Evolutionary conservation across 1,140 invertebrate genomes (phyloP), one percentile per base, ranked within the genome.

Genomic region (Ridgeia piscesae): DNA sequence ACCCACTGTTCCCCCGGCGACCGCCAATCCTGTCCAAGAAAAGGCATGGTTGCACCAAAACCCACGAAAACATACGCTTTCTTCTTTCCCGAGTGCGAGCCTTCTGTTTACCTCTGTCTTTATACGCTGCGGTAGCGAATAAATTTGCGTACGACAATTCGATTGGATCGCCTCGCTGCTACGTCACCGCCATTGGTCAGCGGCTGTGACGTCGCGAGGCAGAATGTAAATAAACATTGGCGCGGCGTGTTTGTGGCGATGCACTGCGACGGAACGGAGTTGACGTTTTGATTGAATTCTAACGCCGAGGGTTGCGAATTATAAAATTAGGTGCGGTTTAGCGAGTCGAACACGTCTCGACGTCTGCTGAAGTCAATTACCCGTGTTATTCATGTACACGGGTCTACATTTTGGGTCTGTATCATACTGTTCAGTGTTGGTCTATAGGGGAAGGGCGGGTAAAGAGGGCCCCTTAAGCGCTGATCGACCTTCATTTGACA

Each of bases 1-100:
- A 99, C 98, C 99, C 99, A 99, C 95, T 98, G 98, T 96, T 99
- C 99, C 58, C 99, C 99, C 88, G 98, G 98, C 92, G 98, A 99
- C 95, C 99, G 94, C 96, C 97, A 97, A 94, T 97, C 97, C 94
- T 95, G 95, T 93, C 97, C 97, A 93, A 97, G 95, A 96, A 99
- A 99, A 94, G 99, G 99, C 99, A 99, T 99, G 58, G 88, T 90
- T 91, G 34, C 92, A 2, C 89, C 89, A 90, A 42, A 2, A 35
- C 17, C 11, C 21, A 35, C 89, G 34, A 90, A 90, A 35, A 34
- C 35, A 4, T n/a, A 42, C 35, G n/a, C 34, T 21, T 90, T 42
- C 89, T 21, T 35, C n/a, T 2, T 17, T 90, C 17, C 89, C 58
- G 11, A 77, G 58, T 77, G 17, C 27, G 14, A 31, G 58, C 58